These are phyloP conservation scores for Sphaerophoria taeniata DNA, from an alignment of 2,888 invertebrate species.

Conservation along the genomic window DNA sequence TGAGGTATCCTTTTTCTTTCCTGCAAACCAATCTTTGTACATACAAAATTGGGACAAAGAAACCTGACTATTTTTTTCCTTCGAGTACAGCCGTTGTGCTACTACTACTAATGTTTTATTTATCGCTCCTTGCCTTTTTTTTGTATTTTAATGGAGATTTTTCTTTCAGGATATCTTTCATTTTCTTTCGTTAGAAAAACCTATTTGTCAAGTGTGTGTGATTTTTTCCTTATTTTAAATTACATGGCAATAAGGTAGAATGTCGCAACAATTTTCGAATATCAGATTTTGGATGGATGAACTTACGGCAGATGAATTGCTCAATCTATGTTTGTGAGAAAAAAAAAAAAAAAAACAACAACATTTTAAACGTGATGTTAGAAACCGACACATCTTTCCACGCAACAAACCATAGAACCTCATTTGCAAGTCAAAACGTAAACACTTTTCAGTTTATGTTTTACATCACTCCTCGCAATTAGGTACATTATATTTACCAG, in stretches of 20 bases:
- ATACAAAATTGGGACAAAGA: neutral
- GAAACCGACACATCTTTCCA: no score
- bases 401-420: no score
- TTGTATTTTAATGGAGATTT: constrained; percentile 11
- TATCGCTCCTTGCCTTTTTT: constrained; percentile 20
- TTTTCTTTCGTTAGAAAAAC: constrained; percentile 24
- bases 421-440: no score
- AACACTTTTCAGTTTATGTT: no score
- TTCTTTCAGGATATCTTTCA: neutral
- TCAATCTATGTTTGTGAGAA: constrained; percentile 8
- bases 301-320: constrained; percentile 23
- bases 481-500: no score
- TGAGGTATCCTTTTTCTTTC: neutral
- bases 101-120: constrained; percentile 13
- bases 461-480: no score
- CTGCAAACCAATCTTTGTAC: neutral
- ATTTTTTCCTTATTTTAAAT: constrained; percentile 25
- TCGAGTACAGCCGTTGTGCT: neutral
- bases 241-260: constrained; percentile 22
- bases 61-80: neutral
- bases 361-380: no score
- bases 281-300: neutral
- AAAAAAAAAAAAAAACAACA: no score
- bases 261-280: constrained; percentile 12
- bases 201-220: constrained; percentile 27